A percentile compares a stretch with the other conserved stretches of the same genome.
Evolutionary conservation across 2,113 vertebrate genomes (phyloP).

Genomic region (Microtus ochrogaster): DNA sequence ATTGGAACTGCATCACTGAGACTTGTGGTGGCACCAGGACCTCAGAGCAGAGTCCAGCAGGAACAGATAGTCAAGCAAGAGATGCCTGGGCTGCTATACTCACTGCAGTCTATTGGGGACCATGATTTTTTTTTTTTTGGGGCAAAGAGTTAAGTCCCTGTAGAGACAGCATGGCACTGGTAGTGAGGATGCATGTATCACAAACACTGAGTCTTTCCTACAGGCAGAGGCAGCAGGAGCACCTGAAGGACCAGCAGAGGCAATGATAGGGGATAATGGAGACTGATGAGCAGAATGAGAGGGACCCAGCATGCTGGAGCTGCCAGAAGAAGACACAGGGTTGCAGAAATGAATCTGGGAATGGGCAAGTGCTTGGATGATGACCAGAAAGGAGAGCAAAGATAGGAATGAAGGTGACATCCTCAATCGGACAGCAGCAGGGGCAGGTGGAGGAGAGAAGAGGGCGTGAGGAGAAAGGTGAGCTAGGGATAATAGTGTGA

Average conservation of each 20-base stretch:
- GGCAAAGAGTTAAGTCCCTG: not conserved
- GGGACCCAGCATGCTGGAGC: accelerated
- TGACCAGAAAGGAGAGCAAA: not conserved
- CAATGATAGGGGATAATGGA: accelerated
- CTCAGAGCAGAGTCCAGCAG: accelerated
- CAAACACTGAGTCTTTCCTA: not conserved
- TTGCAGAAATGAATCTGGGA: not conserved
- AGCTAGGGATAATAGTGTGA: accelerated
- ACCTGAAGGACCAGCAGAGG: not conserved
- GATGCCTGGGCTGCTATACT: too few relatives aligned
- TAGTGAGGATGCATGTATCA: not conserved
- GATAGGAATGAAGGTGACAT: not conserved
- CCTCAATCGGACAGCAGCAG: not conserved
- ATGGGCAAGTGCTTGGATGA: not conserved
- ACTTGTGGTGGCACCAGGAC: not conserved
- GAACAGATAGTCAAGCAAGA: accelerated
- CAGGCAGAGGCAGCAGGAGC: not conserved
- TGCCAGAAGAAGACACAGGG: too few relatives aligned
- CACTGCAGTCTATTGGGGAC: too few relatives aligned
- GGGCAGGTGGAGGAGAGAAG: not conserved
- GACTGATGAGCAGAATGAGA: accelerated
- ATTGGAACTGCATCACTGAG: slow-evolving; percentile 72
- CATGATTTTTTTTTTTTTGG: too few relatives aligned
- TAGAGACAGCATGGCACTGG: not conserved
- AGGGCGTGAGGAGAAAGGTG: not conserved